Evolutionary conservation across 1,140 invertebrate species (phyloP), one percentile per base, ranked within the genome.

Genomic region (Tachypleus tridentatus): DNA sequence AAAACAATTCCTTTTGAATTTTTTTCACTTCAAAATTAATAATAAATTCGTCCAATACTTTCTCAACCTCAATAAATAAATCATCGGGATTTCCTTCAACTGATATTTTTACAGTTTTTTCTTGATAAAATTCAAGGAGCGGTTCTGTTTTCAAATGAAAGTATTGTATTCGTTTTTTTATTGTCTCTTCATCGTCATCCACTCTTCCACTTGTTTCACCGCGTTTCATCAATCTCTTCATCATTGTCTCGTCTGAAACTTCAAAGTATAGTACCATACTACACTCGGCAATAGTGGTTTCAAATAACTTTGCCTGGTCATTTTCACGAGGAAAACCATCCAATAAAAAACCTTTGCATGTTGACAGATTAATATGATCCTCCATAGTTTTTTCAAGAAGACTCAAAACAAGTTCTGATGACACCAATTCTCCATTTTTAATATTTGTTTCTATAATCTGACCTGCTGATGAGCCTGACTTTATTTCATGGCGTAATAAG

Each of bases 101-200:
- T 29, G 29, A 29, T 77, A 91, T 88, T 75, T 82, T 86, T 71
- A 87, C 84, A 5, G 88, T 82, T 78, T 94, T 91, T 3, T 83
- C 77, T 6, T 84, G 80, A 74, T 96, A 99, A 72, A 90, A 84
- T 10, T 88, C 81, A 10, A 99, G 82, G 49, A 99, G 93, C 67
- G 90, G 86, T 67, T 88, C 84, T 68, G 94, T 97, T 76, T 94
- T 88, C 9, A 84, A 82, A 70, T 93, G 86, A 78, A 99, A 99
- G 61, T 96, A 98, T 59, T 88, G 81, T 57, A 99, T 82, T 50
- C 97, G 82, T 64, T 95, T 89, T 72, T 90, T 91, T 72, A 99
- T 98, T 0, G 96, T 98, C 70, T 93, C 91, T 75, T 90, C 90
- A 73, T 99, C 99, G 75, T 99, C 97, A 73, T 99, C 97, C 4